Evolutionary conservation across 2,113 vertebrate species (phyloP), one percentile per base, ranked within the genome.

Genomic region (Proterorhinus semilunaris): DNA sequence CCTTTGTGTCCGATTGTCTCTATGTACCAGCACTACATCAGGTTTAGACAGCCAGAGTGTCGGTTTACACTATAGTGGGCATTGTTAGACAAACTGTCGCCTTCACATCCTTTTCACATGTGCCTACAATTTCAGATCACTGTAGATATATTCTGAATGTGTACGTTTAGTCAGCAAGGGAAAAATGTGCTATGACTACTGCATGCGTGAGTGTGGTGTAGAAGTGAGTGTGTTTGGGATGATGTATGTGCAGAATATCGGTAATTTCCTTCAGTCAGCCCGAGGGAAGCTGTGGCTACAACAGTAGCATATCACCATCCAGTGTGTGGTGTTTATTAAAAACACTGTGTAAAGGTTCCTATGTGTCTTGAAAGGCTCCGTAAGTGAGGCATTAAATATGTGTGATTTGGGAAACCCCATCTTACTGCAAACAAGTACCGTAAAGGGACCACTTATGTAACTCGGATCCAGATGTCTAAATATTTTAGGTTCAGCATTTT

Each of bases 11-110:
- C 69, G 73, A 65, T 82, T 84, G 66, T 80, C 78, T 62, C 17
- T 66, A 69, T 82, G 70, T 67, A 72, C 79, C 78, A 67, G 63
- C 72, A 75, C 71, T 88, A 64, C 51, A 76, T 82, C 78, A 78
- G 65, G 81, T 66, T 43, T 0, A 0, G 59, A 63, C 62, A 46
- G 58, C 44, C 50, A 59, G 62, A 67, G 53, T 64, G 61, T 69
- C 13, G 6, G 47, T 53, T 11, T 48, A 59, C 9, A 15, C 15
- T 7, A 36, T 64, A 36, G 27, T 44, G 66, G 58, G 15, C 5
- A n/a, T n/a, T 61, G 58, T 61, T n/a, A 27, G 2, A 8, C 53
- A 55, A 16, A 17, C 7, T 55, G 11, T 9, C 44, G 13, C 2
- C 43, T n/a, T 1, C 36, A 61, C 13, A n/a, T 12, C 6, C 44